Evolutionary conservation across 2,113 vertebrate species (phyloP), one percentile per base, ranked within the genome.

Genomic region (Ptilorrhoa leucosticta): DNA sequence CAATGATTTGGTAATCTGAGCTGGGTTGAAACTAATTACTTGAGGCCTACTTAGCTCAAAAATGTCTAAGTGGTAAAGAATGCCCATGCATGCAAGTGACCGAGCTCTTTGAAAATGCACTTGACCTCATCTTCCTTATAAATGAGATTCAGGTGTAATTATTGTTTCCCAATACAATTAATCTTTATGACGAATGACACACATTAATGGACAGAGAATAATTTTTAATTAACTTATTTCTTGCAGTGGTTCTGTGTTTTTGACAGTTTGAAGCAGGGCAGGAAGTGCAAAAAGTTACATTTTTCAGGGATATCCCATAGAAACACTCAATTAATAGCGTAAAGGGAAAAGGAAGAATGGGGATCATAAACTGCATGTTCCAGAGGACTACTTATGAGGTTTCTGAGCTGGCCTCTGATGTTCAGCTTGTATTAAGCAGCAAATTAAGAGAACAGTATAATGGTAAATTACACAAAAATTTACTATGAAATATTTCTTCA

Each of bases 391-490:
- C 33, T 97, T 97, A 80, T 50, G 89, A 96, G 86, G 54, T 93
- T 95, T 97, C 78, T 96, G 77, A 97, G 91, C 92, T 90, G 53
- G 96, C 83, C 70, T 97, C 94, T 51, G 60, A 95, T 96, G 69
- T 93, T 98, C 95, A 95, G 64, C 39, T 97, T 97, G 88, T 94
- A 94, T 98, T 96, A 97, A 97, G 50, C 54, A 96, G 85, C 92
- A 96, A 97, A 96, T 96, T 95, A 97, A 96, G 79, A 92, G 83
- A 91, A 76, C 83, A 95, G 91, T 93, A 90, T 96, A 97, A 90
- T 86, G 84, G 82, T 14, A 91, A 97, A 96, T 96, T 90, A 96
- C 94, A 97, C 48, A 92, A 94, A 96, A 90, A 83, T 93, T 83
- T 81, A 68, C 60, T 89, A 89, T 80, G 77, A 66, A 91, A 84